Evolutionary conservation across 2,797 vertebrate genomes (phyloP).

Genomic region (Meriones psammophilus): DNA sequence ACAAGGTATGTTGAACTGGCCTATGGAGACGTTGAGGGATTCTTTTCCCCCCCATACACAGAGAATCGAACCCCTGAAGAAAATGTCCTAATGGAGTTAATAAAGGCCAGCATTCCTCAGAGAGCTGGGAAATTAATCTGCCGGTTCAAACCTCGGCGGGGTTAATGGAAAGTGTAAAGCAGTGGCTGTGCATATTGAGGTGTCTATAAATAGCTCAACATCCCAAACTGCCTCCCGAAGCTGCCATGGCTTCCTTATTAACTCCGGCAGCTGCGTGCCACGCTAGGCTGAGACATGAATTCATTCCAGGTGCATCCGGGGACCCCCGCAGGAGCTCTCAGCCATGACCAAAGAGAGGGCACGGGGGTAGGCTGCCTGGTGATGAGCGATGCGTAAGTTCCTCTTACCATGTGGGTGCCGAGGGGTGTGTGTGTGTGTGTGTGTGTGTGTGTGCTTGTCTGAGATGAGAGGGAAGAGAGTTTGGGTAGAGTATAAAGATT

Average conservation of each 20-base stretch:
- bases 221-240: background rate
- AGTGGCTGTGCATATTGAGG: constrained; percentile 68
- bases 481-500: background rate
- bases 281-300: background rate
- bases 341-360: background rate
- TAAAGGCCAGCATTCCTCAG: constrained; percentile 71
- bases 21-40: constrained; percentile 5
- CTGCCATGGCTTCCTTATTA: background rate
- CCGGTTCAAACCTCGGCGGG: constrained; percentile 68
- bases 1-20: constrained; percentile 49
- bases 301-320: constrained; percentile 8
- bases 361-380: background rate
- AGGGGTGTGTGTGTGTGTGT: background rate
- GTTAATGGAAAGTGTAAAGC: constrained; percentile 71
- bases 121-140: constrained; percentile 77
- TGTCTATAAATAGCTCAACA: constrained; percentile 75
- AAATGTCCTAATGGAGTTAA: constrained; percentile 75
- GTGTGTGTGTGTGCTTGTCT: background rate
- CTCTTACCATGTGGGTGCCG: background rate
- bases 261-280: constrained; percentile 16
- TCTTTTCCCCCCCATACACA: background rate
- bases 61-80: constrained; percentile 63
- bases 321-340: background rate
- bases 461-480: background rate
- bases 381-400: background rate